Evolutionary conservation across 2,888 invertebrate species (phyloP), one percentile per base, ranked within the genome.

Genomic region (Eutolmus rufibarbis): DNA sequence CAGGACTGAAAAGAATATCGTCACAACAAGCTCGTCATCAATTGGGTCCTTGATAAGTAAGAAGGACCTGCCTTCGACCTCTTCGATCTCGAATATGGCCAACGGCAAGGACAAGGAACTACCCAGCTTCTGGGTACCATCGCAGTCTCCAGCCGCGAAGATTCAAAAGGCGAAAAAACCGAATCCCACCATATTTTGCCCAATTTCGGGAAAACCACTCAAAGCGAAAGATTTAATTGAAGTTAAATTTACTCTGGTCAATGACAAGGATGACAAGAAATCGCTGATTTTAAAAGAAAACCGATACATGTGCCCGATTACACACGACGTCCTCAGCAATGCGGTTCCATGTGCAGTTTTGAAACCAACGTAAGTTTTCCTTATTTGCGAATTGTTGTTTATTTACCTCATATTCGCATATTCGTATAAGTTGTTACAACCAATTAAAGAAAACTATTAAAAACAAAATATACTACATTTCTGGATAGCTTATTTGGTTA

Each of bases 41-140:
- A 86, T 88, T 46, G 87, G 87, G n/a, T 82, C 88, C 5, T 81
- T 86, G 77, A 88, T 88, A 19, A 87, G 81, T 40, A 77, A 74
- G 23, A 87, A 76, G 5, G 74, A 85, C 5, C 56, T 87, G 0
- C 89, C 89, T 0, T 89, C 89, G n/a, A 88, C 89, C 2, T 90
- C 93, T 0, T 92, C 93, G 14, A 94, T 97, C 31, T 97, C 97
- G 1, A 98, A 98, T 91, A 95, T 97, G 94, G 94, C 94, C 0
- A 95, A 95, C 90, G 96, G 96, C 0, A 95, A 95, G 90, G 96
- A 97, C 87, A 97, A 97, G 91, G 93, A 96, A 89, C 93, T 99
- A 76, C 98, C 99, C 0, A 98, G 98, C 93, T 99, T 98, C 92
- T 99, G 99, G 99, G 94, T 99, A 87, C 99, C 99, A 0, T 96